A percentile compares a stretch with the other conserved stretches of the same genome.
Evolutionary conservation across 2,797 vertebrate genomes (phyloP).

Genomic region (Rhyacichthys aspro): DNA sequence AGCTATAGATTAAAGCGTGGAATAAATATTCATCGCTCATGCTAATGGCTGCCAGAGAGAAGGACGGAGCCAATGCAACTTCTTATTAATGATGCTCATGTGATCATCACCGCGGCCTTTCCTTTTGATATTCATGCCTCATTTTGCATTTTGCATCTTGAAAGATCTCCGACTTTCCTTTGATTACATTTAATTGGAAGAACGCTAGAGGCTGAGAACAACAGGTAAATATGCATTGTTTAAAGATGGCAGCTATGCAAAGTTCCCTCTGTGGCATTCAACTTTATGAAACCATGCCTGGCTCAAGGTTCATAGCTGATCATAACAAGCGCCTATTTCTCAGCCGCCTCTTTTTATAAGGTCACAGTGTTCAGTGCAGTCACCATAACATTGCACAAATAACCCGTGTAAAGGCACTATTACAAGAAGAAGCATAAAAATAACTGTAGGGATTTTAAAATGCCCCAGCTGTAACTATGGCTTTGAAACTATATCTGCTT

Average conservation of each 20-base stretch:
- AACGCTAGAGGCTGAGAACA: slow-evolving; percentile 19
- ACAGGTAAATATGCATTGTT: slow-evolving; percentile 4
- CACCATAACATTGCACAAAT: background rate
- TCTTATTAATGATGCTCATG: slow-evolving; percentile 55
- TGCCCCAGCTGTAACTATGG: no score
- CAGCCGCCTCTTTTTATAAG: slow-evolving; percentile 6
- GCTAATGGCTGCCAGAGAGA: slow-evolving; percentile 35
- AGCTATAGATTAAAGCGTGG: slow-evolving; percentile 62
- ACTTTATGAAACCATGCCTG: slow-evolving; percentile 32
- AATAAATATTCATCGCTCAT: slow-evolving; percentile 64
- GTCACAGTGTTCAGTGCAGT: slow-evolving; percentile 5
- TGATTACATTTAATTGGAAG: slow-evolving; percentile 30
- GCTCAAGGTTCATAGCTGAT: slow-evolving; percentile 46
- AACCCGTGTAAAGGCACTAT: background rate
- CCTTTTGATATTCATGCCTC: slow-evolving; percentile 48
- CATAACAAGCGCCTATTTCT: slow-evolving; percentile 39
- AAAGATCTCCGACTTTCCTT: slow-evolving; percentile 6
- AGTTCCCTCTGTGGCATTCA: slow-evolving; percentile 23
- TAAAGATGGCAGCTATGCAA: slow-evolving; percentile 47
- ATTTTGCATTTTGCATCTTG: slow-evolving; percentile 30
- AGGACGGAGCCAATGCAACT: slow-evolving; percentile 13
- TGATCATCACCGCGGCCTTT: slow-evolving; percentile 42
- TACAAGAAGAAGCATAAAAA: background rate
- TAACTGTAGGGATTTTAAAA: background rate
- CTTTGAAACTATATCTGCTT: background rate